Evolutionary conservation across 1,140 invertebrate genomes (phyloP), one percentile per base, ranked within the genome.

Genomic region (Gonatopus flavifemur): DNA sequence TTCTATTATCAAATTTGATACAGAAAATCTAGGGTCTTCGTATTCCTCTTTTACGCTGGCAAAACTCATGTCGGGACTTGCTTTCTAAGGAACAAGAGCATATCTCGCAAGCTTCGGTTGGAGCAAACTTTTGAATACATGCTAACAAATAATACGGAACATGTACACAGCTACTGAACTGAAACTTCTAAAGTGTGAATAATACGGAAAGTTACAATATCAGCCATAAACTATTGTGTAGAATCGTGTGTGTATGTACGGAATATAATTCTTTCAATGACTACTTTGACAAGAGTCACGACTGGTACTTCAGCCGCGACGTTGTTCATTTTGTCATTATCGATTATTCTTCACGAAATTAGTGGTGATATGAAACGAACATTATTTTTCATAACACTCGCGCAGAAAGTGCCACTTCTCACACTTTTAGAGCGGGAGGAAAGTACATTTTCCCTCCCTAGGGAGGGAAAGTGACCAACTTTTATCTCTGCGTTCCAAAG

Each of bases 201-300:
- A 15, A 31, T 2, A 32, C 31, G 12, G 16, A 13, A 32, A n/a
- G 16, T 32, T 32, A 15, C n/a, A 32, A 32, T 12, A n/a, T 32
- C n/a, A n/a, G n/a, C n/a, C n/a, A n/a, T n/a, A n/a, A n/a, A n/a
- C n/a, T n/a, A n/a, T n/a, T n/a, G n/a, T n/a, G n/a, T n/a, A n/a
- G n/a, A n/a, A n/a, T n/a, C n/a, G n/a, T n/a, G n/a, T n/a, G n/a
- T n/a, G n/a, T 13, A 6, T 13, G 10, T 10, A 32, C 2, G 28
- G 28, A 6, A 30, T 18, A 18, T 36, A 15, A 10, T 24, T n/a
- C n/a, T n/a, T n/a, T n/a, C n/a, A 22, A 38, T 41, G 28, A 44
- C 22, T n/a, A 35, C 35, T 44, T 24, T 25, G 43, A 55, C 52
- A 51, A 55, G 52, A 55, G 24, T 55, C 51, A 51, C 36, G 52